Percentiles rank a stretch among this genome's conserved stretches.
These are phyloP conservation scores for Parambassis ranga DNA, from an alignment of 2,797 vertebrate genomes.

Conservation along the genomic window DNA sequence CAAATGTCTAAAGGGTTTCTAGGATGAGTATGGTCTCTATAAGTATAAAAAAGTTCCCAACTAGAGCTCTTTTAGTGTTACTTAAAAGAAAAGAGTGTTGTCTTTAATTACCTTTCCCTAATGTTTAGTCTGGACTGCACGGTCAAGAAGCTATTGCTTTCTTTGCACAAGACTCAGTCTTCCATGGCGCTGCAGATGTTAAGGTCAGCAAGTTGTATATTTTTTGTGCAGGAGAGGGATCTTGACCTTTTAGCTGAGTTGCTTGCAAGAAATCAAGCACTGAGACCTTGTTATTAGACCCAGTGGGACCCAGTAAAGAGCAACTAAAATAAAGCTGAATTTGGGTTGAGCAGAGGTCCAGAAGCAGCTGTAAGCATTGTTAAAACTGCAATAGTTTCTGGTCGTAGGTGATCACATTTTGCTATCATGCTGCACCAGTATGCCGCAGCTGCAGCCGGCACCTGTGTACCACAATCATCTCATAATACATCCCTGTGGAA, in stretches of 20 bases:
- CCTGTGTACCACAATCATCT: conserved; percentile 21
- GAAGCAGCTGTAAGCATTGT: not conserved
- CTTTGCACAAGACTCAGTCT: conserved; percentile 29
- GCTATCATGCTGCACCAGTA: not conserved
- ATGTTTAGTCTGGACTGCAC: conserved; percentile 33
- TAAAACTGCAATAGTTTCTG: conserved; percentile 1
- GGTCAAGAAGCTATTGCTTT: conserved; percentile 35
- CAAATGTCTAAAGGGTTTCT: too few relatives aligned
- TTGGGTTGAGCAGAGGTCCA: not conserved
- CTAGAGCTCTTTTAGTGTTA: conserved; percentile 29
- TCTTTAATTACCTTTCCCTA: conserved; percentile 50
- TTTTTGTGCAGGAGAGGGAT: conserved; percentile 37
- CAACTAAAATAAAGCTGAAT: conserved; percentile 19
- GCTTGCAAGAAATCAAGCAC: conserved; percentile 43
- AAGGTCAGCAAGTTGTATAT: conserved; percentile 53
- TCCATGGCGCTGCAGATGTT: conserved; percentile 37
- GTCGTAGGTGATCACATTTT: conserved; percentile 18
- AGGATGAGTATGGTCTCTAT: too few relatives aligned
- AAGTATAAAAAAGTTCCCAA: too few relatives aligned
- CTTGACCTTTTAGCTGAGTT: conserved; percentile 62
- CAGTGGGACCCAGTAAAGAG: conserved; percentile 37
- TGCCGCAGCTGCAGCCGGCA: conserved; percentile 24
- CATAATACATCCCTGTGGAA: conserved; percentile 21
- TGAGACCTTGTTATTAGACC: conserved; percentile 47
- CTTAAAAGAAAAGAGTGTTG: conserved; percentile 28